Evolutionary conservation across 2,888 invertebrate genomes (phyloP).

Genomic region (Trilocha varians): DNA sequence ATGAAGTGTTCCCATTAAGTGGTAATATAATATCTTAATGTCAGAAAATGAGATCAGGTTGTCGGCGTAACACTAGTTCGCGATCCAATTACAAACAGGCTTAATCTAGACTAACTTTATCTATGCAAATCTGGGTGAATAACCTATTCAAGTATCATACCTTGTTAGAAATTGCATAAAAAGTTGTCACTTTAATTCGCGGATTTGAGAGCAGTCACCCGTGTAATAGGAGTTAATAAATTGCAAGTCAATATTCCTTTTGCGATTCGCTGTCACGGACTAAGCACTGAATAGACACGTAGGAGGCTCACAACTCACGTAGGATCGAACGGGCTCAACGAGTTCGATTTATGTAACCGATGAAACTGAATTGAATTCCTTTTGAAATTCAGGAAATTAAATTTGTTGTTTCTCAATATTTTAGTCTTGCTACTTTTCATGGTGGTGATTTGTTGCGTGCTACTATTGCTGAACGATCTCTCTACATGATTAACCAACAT

Average conservation of each 20-base stretch:
- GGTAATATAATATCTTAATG: not conserved
- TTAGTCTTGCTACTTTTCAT: too few relatives aligned
- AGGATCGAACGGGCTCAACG: not conserved
- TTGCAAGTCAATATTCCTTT: conserved; percentile 16
- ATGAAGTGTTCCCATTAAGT: not conserved
- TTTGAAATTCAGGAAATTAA: not conserved
- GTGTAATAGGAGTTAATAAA: conserved; percentile 16
- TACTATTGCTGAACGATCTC: too few relatives aligned
- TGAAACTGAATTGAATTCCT: not conserved
- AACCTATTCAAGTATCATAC: too few relatives aligned
- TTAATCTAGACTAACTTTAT: conserved; percentile 2
- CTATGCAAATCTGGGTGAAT: too few relatives aligned
- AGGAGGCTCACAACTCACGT: conserved; percentile 6
- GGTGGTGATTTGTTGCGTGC: too few relatives aligned
- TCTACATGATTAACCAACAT: too few relatives aligned
- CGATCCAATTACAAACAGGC: conserved; percentile 7
- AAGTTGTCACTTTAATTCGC: not conserved
- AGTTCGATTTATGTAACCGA: not conserved
- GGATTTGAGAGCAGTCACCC: conserved; percentile 11
- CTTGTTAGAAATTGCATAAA: too few relatives aligned
- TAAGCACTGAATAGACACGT: conserved; percentile 11
- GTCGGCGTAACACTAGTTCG: too few relatives aligned
- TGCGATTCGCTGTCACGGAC: conserved; percentile 9
- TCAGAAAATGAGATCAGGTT: not conserved
- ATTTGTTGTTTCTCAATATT: not conserved